These are phyloP conservation scores for Listrodromus nycthemerus DNA, from an alignment of 2,888 invertebrate genomes.

Conservation along the genomic window DNA sequence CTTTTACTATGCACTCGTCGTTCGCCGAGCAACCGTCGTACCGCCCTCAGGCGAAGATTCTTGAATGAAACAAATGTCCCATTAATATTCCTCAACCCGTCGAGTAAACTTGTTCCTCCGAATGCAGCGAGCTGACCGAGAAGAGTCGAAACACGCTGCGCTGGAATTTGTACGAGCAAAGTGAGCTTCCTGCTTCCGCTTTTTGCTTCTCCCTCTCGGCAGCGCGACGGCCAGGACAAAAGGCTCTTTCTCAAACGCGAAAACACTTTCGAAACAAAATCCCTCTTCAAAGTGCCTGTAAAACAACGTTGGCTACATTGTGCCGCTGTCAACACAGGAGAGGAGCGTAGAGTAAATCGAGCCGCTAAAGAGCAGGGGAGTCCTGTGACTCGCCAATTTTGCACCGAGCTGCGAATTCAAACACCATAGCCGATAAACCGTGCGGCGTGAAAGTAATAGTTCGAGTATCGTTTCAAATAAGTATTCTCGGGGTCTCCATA, in stretches of 20 bases:
- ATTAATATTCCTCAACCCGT: neutral
- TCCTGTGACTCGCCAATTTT: neutral
- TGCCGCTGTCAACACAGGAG: neutral
- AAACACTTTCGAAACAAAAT: neutral
- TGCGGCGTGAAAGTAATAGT: neutral
- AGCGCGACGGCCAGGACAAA: neutral
- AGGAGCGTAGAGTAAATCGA: conserved; percentile 1
- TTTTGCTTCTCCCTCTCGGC: neutral
- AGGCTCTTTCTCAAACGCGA: neutral
- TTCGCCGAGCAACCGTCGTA: too few relatives aligned
- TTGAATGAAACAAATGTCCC: neutral
- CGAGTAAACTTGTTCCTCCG: neutral
- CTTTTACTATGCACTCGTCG: too few relatives aligned
- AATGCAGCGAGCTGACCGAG: neutral
- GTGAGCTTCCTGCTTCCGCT: neutral
- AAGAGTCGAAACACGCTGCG: neutral
- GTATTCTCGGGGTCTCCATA: conserved; percentile 17
- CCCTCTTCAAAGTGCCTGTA: neutral
- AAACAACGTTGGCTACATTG: neutral
- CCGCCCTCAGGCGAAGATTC: neutral
- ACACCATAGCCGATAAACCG: neutral
- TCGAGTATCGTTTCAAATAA: conserved; percentile 21
- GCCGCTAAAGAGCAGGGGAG: conserved; percentile 1
- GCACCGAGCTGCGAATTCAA: neutral
- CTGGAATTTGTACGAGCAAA: neutral